Evolutionary conservation across 2,113 vertebrate species (phyloP), one percentile per base, ranked within the genome.

Genomic region (Sphaerodactylus townsendi): DNA sequence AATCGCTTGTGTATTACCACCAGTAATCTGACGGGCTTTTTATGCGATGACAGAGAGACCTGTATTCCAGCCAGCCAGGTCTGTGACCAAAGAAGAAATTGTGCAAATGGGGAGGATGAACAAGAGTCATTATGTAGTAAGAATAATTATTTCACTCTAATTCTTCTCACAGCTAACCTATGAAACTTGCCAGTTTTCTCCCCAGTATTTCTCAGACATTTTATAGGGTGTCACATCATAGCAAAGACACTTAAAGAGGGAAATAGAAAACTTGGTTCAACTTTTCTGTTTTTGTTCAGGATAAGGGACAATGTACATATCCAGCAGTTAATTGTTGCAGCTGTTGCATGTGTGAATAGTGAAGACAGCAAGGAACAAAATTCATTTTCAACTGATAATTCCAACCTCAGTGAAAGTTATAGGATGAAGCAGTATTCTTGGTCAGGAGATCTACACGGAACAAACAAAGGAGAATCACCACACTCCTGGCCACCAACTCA

Each of bases 11-110:
- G 97, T 77, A 65, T 86, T 85, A 94, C 94, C 0, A 70, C 71
- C 1, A 84, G 11, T 4, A 97, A 97, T 87, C 84, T 5, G 82
- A 96, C 97, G 0, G 97, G 97, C 59, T 97, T 97, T 91, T 87
- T 97, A 82, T 97, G 97, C 11, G 87, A 95, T 0, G 92, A 97
- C 92, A 73, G 71, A 69, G 90, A 7, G 39, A 95, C 89, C 44
- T 97, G 97, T 41, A 37, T 97, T 86, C 87, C 86, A 0, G 95
- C 97, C 88, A 96, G 96, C 10, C 84, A 83, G 35, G 93, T 97
- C 85, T 97, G 97, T 76, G 92, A 97, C 1, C 28, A 89, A 1
- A 0, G 80, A 71, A 83, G 39, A 59, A 82, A 94, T 84, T 97
- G 97, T 85, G 85, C 87, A 33, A 90, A 89, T 0, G 88, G 96